Evolutionary conservation across 2,888 invertebrate genomes (phyloP).

Genomic region (Drosophila helvetica): DNA sequence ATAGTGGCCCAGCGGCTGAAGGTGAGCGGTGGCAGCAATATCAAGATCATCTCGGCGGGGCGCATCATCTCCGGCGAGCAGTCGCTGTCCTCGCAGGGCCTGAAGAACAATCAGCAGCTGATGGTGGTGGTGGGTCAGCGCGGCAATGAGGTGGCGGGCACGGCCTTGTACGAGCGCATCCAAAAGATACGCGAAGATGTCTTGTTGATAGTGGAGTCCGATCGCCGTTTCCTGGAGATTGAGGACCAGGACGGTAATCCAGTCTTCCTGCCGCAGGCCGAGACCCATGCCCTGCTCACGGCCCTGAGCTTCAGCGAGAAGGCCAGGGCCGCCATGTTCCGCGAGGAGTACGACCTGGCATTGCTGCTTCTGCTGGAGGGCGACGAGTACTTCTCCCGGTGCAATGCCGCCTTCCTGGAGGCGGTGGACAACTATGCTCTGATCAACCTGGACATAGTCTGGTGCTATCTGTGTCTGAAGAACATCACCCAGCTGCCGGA

Average conservation of each 20-base stretch:
- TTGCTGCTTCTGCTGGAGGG: constrained; percentile 91
- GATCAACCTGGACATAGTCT: constrained; percentile 92
- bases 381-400: constrained; percentile 88
- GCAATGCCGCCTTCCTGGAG: constrained; percentile 84
- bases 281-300: constrained; percentile 88
- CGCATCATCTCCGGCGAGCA: constrained; percentile 86
- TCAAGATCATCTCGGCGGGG: constrained; percentile 89
- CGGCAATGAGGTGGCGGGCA: constrained; percentile 82
- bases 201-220: constrained; percentile 85
- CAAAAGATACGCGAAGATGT: constrained; percentile 86
- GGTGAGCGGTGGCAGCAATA: constrained; percentile 82
- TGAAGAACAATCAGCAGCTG: constrained; percentile 89
- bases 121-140: constrained; percentile 86
- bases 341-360: constrained; percentile 88
- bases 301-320: constrained; percentile 93
- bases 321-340: constrained; percentile 88
- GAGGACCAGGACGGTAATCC: constrained; percentile 92
- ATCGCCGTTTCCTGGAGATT: constrained; percentile 84
- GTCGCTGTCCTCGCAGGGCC: constrained; percentile 86
- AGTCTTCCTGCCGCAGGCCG: constrained; percentile 88
- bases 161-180: constrained; percentile 86
- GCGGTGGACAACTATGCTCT: constrained; percentile 93
- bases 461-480: constrained; percentile 92
- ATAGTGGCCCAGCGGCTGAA: constrained; percentile 85
- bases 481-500: constrained; percentile 89